phyloP scores from a whole-genome alignment of 37 sponge, comb jelly and placozoan species.

The Chondrosia reniformis region DNA sequence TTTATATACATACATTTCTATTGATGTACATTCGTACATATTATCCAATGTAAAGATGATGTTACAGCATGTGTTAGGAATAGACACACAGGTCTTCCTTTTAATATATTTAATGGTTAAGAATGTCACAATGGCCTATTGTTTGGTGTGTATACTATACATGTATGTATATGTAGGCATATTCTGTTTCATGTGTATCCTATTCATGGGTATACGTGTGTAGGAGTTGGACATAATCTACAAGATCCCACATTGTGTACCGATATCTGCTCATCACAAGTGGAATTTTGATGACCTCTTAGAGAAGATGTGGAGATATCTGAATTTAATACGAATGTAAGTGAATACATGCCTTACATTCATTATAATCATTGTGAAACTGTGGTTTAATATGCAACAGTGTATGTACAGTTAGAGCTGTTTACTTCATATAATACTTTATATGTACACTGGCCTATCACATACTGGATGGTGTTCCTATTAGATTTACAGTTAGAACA shows the following conservation, averaged over 20 bases:
- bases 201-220: slow-evolving; percentile 68
- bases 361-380: background rate
- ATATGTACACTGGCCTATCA: too few species aligned
- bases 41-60: background rate
- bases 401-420: too few species aligned
- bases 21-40: background rate
- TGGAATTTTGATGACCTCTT: slow-evolving; percentile 99
- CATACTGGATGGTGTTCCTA: too few species aligned
- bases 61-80: too few species aligned
- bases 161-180: slow-evolving; percentile 60
- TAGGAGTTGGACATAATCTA: slow-evolving; percentile 98
- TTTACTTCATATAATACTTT: too few species aligned
- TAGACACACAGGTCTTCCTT: too few species aligned
- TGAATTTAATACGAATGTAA: slow-evolving; percentile 87
- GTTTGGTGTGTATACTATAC: too few species aligned
- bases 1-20: background rate
- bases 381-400: too few species aligned
- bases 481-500: too few species aligned
- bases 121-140: too few species aligned
- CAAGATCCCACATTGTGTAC: slow-evolving; percentile 95
- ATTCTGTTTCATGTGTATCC: slow-evolving; percentile 92
- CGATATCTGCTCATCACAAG: slow-evolving; percentile 99
- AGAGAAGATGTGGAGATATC: slow-evolving; percentile 97
- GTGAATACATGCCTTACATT: background rate
- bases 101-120: too few species aligned